These are phyloP conservation scores for Thelaira solivaga DNA, from an alignment of 2,888 invertebrate species.

Conservation along the genomic window DNA sequence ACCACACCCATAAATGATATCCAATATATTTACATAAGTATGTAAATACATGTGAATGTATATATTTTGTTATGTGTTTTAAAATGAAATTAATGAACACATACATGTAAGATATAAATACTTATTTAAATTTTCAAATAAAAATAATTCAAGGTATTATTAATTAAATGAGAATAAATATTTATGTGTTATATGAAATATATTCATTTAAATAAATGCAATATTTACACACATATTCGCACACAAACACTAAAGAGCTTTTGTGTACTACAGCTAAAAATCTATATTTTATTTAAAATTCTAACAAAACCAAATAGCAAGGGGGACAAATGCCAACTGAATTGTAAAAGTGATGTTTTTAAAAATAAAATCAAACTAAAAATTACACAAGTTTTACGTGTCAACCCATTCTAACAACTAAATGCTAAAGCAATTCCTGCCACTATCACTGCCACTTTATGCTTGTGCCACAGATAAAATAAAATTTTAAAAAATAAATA, in stretches of 20 bases:
- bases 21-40: too few species aligned
- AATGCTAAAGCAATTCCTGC: slow-evolving; percentile 16
- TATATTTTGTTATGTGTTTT: background rate
- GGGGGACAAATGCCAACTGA: slow-evolving; percentile 17
- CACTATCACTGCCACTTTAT: background rate
- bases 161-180: slow-evolving; percentile 54
- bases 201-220: slow-evolving; percentile 24
- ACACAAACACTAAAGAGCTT: background rate
- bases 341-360: slow-evolving; percentile 34
- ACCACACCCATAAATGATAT: slow-evolving; percentile 49
- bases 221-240: slow-evolving; percentile 27
- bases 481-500: background rate
- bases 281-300: background rate
- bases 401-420: slow-evolving; percentile 33
- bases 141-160: slow-evolving; percentile 49
- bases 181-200: too few species aligned
- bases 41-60: too few species aligned
- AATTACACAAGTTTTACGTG: slow-evolving; percentile 46
- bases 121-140: slow-evolving; percentile 31
- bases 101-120: too few species aligned
- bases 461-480: slow-evolving; percentile 23
- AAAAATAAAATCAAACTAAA: slow-evolving; percentile 43
- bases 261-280: slow-evolving; percentile 3
- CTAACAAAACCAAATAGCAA: background rate
- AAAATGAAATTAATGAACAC: slow-evolving; percentile 12